Base-by-base conservation (phyloP, 37 sponge, comb jelly and placozoan species). In the Dysidea cf. avara region DNA sequence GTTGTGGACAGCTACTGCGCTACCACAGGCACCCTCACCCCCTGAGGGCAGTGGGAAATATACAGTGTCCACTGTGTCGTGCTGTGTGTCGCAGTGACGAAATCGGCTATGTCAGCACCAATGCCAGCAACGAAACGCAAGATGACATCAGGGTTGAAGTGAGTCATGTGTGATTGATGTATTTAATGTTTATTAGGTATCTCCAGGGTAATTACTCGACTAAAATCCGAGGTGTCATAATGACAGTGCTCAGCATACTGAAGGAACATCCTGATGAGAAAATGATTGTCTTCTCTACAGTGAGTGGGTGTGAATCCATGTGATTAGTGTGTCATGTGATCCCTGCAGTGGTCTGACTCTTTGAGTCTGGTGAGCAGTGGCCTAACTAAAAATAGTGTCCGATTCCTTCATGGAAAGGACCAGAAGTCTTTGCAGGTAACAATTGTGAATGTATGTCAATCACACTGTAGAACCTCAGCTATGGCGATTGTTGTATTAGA, bases 271-370 rank as follows among this genome's bases (percentile, higher is more conserved):
- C 78, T 1, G 21, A 20, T 53, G 82, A 86, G 7, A 92, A 92
- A 74, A 54, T 74, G 5, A 74, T 92, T 7, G 86, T 92, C 35
- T 92, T 92, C 66, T 92, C 94, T 24, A 68, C 71, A 32, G 94
- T 92, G 50, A 72, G 87, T 69, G 16, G 13, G 21, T 6, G 14
- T 20, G 55, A n/a, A n/a, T 34, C 7, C 71, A 32, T 58, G 22
- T 20, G 22, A 46, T 18, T 56, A 48, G 17, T 9, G 16, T 12
- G 26, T 60, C 50, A 59, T 29, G 11, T 60, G 47, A 26, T 16
- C 14, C 25, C 6, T 56, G 3, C 52, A 89, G 90, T 86, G 82
- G 81, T 9, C 39, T 51, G 77, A 80, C 14, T 71, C 80, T 3
- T 64, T 89, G 63, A 54, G 57, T 1, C 51, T 86, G 21, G 68